These are phyloP conservation scores for Manis crassicaudata DNA, from an alignment of 2,797 vertebrate species.

Conservation along the genomic window DNA sequence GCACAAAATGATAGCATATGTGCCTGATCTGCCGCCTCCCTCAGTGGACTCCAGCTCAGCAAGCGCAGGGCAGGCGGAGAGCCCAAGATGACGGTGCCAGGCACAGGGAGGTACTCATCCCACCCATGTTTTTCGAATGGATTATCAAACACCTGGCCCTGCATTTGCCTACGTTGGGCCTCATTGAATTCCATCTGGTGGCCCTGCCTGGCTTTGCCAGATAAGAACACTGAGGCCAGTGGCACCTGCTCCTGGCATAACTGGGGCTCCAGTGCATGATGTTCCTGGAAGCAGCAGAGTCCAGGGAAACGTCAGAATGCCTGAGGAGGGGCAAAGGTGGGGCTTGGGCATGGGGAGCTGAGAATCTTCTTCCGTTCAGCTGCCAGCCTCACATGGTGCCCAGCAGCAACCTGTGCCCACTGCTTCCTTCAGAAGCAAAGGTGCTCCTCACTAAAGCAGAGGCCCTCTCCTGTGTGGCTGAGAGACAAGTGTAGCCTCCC, in stretches of 20 bases:
- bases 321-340: neutral
- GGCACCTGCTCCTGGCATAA: neutral
- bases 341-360: neutral
- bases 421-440: neutral
- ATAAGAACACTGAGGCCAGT: neutral
- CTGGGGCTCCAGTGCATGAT: neutral
- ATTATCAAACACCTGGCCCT: neutral
- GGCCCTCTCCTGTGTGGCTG: neutral
- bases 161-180: neutral
- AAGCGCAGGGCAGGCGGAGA: neutral
- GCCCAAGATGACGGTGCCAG: neutral
- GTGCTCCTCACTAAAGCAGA: neutral
- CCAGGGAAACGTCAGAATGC: neutral
- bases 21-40: neutral
- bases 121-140: neutral
- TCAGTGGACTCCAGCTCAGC: rapidly evolving
- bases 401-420: neutral
- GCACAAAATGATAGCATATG: rapidly evolving
- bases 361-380: neutral
- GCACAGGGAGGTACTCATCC: neutral
- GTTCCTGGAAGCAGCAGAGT: neutral
- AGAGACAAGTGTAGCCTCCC: neutral
- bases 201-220: neutral
- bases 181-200: neutral
- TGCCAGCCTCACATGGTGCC: neutral